Evolutionary conservation across 1,140 invertebrate species (phyloP).

Genomic region (Drosophila azteca): DNA sequence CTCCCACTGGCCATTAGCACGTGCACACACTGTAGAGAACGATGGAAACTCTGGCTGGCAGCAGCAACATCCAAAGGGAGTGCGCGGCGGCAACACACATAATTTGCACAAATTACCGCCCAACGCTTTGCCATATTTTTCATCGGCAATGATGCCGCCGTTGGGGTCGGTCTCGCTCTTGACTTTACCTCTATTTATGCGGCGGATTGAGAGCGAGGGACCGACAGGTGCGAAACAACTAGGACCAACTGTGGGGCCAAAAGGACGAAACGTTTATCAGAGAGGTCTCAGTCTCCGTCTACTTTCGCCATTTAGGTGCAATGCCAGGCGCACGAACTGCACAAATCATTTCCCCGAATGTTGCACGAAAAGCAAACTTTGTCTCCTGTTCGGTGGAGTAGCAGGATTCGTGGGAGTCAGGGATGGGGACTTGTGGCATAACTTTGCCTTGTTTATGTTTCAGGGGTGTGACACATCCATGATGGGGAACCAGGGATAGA

Average conservation of each 20-base stretch:
- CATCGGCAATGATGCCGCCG: conserved; percentile 68
- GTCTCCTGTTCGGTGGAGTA: conserved; percentile 44
- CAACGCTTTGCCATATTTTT: conserved; percentile 72
- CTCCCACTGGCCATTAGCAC: conserved; percentile 68
- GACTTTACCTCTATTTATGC: conserved; percentile 56
- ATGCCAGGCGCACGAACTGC: conserved; percentile 63
- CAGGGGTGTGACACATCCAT: conserved; percentile 68
- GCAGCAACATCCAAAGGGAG: conserved; percentile 7
- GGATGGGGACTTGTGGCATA: conserved; percentile 26
- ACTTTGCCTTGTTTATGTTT: conserved; percentile 75
- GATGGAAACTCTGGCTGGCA: conserved; percentile 53
- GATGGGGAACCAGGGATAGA: conserved; percentile 28
- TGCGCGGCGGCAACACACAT: conserved; percentile 48
- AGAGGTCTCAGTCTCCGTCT: conserved; percentile 1
- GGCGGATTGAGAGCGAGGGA: neutral
- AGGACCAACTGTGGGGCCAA: conserved; percentile 40
- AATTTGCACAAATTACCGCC: conserved; percentile 78
- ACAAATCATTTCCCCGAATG: conserved; percentile 76
- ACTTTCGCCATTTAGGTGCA: conserved; percentile 31
- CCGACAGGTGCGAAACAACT: conserved; percentile 74
- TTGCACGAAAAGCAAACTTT: conserved; percentile 70
- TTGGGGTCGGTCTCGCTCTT: conserved; percentile 38
- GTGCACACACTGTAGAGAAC: conserved; percentile 56
- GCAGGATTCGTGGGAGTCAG: neutral
- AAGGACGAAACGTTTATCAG: conserved; percentile 72